Percentiles rank a stretch among this genome's conserved stretches.
phyloP scores from a whole-genome alignment of 2,113 vertebrate genomes.

The Tychaedon coryphoeus region DNA sequence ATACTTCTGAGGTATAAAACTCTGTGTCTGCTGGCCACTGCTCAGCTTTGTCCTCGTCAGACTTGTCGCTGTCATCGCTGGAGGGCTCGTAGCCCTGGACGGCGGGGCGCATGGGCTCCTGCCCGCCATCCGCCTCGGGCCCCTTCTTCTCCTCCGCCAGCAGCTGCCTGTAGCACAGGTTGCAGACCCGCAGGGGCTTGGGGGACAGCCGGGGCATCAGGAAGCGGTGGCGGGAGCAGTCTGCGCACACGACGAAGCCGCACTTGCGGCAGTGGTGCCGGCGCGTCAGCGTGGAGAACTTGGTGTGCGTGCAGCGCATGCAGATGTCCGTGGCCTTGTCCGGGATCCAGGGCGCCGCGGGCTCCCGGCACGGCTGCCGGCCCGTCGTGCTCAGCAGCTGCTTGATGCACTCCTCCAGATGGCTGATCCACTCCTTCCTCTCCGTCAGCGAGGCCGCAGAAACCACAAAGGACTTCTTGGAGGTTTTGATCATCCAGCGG shows the following conservation, averaged over 20 bases:
- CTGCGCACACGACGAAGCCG: conserved; percentile 84
- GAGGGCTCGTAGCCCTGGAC: conserved; percentile 42
- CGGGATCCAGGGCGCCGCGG: conserved; percentile 85
- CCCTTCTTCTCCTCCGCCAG: conserved; percentile 47
- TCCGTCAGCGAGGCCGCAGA: conserved; percentile 80
- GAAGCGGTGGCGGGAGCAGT: conserved; percentile 82
- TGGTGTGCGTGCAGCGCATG: conserved; percentile 86
- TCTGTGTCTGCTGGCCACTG: conserved; percentile 71
- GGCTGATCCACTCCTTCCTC: conserved; percentile 87
- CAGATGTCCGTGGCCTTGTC: conserved; percentile 85
- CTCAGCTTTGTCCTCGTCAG: conserved; percentile 58
- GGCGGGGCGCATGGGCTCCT: not conserved
- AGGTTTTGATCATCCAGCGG: conserved; percentile 90
- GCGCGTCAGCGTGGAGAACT: conserved; percentile 80
- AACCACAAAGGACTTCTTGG: conserved; percentile 90
- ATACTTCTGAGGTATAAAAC: conserved; percentile 69
- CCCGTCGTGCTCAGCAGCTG: conserved; percentile 62
- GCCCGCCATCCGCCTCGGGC: not conserved
- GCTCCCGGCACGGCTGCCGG: conserved; percentile 42
- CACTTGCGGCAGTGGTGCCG: conserved; percentile 91
- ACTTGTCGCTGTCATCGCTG: conserved; percentile 76
- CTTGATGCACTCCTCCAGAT: conserved; percentile 80
- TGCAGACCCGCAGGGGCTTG: conserved; percentile 82
- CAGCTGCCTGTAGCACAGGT: conserved; percentile 75
- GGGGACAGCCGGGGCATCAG: conserved; percentile 80